Base-by-base conservation (phyloP, 2,888 invertebrate genomes). In the Agonopterix heracliana region DNA sequence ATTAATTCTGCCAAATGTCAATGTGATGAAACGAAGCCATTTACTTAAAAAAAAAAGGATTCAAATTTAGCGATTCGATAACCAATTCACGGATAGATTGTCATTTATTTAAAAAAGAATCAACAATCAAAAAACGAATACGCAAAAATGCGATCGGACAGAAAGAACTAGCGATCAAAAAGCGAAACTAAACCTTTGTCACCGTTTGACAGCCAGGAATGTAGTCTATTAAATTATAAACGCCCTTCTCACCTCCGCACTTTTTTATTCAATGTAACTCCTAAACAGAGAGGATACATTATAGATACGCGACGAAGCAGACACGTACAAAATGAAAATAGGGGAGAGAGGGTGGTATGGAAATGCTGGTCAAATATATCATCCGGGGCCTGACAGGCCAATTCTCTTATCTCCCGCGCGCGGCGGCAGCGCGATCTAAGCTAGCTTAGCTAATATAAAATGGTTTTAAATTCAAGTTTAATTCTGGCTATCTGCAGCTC, bases 311-410 rank as follows among this genome's bases (percentile, higher is more conserved):
- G 76, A 63, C 74, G 71, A 72, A 78, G 81, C 84, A 83, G 84
- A 86, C 87, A 87, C 86, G 89, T 85, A 84, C 87, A 83, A 86
- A 89, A 89, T 87, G 89, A 88, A 88, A 88, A 89, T 82, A 82
- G 87, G 80, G 75, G 77, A 69, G 70, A 74, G 71, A 73, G 71
- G 71, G 74, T 67, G 81, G 81, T 93, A 94, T 94, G 94, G 93
- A 94, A 94, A 94, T 94, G 93, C 92, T 93, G 93, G 93, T 93
- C 93, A 93, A 93, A 94, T 94, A 94, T 94, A 94, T 94, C 94
- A 94, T 94, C 93, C 93, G 89, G 92, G 68, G 92, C 91, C 92
- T 94, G 94, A 94, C 94, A 94, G 93, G 93, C 93, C 94, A 94
- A 94, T 94, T 94, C 94, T 93, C 93, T 93, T 93, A 93, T 93